These are phyloP conservation scores for Rhagium mordax DNA, from an alignment of 2,888 invertebrate species.

Conservation along the genomic window DNA sequence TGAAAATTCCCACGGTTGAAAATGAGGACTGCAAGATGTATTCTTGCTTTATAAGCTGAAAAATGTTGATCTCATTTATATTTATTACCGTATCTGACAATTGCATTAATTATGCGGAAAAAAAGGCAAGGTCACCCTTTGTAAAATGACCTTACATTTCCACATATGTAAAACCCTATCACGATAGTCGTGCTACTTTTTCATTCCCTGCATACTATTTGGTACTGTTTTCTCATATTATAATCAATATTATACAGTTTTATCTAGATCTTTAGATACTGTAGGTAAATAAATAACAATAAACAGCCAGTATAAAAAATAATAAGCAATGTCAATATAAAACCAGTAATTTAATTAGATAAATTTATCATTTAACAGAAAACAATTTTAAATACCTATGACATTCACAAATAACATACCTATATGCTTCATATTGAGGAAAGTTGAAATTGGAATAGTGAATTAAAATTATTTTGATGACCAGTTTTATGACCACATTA, in stretches of 20 bases:
- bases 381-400: too few relatives aligned
- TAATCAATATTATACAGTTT: background rate
- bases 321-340: too few relatives aligned
- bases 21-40: too few relatives aligned
- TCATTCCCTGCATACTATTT: background rate
- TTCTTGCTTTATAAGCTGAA: too few relatives aligned
- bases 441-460: too few relatives aligned
- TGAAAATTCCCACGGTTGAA: too few relatives aligned
- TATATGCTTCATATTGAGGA: too few relatives aligned
- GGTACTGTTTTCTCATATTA: background rate
- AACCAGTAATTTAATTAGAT: too few relatives aligned
- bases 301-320: too few relatives aligned
- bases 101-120: background rate
- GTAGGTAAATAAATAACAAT: background rate
- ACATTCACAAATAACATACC: too few relatives aligned
- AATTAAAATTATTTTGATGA: background rate
- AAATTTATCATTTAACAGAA: too few relatives aligned
- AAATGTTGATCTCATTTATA: too few relatives aligned
- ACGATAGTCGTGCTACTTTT: background rate
- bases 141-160: background rate
- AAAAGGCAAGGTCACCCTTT: background rate
- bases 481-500: background rate
- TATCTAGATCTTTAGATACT: background rate
- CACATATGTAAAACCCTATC: background rate
- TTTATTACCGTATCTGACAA: background rate